Evolutionary conservation across 2,888 invertebrate genomes (phyloP), one percentile per base, ranked within the genome.

Genomic region (Orchesella flavescens): DNA sequence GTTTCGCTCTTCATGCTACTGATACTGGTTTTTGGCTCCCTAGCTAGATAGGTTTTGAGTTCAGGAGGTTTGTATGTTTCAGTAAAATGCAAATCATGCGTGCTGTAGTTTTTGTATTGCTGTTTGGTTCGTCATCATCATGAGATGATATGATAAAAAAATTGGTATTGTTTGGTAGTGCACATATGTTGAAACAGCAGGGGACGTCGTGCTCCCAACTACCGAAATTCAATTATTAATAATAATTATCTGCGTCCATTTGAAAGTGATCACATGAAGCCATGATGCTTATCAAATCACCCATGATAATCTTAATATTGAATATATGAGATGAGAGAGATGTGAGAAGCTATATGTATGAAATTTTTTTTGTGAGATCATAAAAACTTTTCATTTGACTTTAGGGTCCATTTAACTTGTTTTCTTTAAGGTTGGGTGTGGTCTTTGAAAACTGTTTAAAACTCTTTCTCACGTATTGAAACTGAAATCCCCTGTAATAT

Each of bases 11-110:
- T 34, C 57, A 21, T 57, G 19, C 57, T 17, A 17, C 61, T 69
- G 69, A 69, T 77, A 77, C 77, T 77, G 77, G 77, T 77, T 77
- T 77, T 63, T 63, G 34, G 34, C 34, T 34, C 2, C 34, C 34
- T 34, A 34, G 3, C 65, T 49, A 75, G 74, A 49, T 71, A 65
- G 78, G 71, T 79, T 79, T 79, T 79, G 71, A 79, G 78, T 79
- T 79, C 78, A 79, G 71, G 78, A 71, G 78, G 78, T 79, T 79
- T 79, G 78, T 79, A 79, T 77, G 77, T 69, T 77, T 77, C 77
- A 69, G 69, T 77, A 46, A 77, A 77, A 69, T 76, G 76, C 76
- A 68, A 76, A 76, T 76, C 76, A 76, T 76, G 76, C 76, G 76
- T 76, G 55, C 15, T 4, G 57, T 21, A 59, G 57, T 72, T 59